phyloP scores from a whole-genome alignment of 2,888 invertebrate genomes.

The Stenichneumon culpator region DNA sequence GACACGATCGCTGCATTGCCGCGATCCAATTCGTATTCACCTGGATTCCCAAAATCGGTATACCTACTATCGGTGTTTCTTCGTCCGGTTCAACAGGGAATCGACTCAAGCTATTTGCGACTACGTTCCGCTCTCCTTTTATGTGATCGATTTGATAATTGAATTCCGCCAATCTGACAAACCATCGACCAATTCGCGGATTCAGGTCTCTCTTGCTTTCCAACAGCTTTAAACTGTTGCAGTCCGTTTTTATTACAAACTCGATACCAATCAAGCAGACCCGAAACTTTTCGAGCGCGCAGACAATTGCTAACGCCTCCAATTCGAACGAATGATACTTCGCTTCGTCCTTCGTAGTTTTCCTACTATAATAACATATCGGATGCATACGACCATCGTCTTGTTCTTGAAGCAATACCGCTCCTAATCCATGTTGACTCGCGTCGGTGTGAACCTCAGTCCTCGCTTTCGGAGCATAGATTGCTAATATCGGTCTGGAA shows the following conservation, averaged over 20 bases:
- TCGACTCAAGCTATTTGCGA: conserved; percentile 67
- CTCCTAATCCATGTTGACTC: conserved; percentile 75
- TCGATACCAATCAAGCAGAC: conserved; percentile 64
- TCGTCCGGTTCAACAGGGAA: conserved; percentile 61
- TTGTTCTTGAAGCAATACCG: conserved; percentile 76
- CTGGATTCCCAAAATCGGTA: conserved; percentile 64
- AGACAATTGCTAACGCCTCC: conserved; percentile 58
- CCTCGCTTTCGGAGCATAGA: conserved; percentile 72
- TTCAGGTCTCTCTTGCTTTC: conserved; percentile 33
- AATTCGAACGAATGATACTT: conserved; percentile 62
- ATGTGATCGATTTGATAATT: conserved; percentile 68
- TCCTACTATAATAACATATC: conserved; percentile 53
- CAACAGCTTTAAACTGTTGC: conserved; percentile 38
- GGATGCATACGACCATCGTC: conserved; percentile 33
- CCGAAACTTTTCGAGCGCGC: conserved; percentile 58
- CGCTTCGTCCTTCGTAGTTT: conserved; percentile 46
- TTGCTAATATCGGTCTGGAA: conserved; percentile 72
- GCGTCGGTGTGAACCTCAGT: conserved; percentile 81
- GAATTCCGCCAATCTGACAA: conserved; percentile 63
- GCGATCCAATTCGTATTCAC: conserved; percentile 64
- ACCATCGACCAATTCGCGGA: conserved; percentile 57
- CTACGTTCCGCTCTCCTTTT: conserved; percentile 58
- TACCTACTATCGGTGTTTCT: conserved; percentile 55
- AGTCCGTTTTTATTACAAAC: conserved; percentile 64
- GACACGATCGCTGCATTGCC: conserved; percentile 55